Conservation (phyloP, 1,140 invertebrate species). For the Wiebesia pumilae region DNA sequence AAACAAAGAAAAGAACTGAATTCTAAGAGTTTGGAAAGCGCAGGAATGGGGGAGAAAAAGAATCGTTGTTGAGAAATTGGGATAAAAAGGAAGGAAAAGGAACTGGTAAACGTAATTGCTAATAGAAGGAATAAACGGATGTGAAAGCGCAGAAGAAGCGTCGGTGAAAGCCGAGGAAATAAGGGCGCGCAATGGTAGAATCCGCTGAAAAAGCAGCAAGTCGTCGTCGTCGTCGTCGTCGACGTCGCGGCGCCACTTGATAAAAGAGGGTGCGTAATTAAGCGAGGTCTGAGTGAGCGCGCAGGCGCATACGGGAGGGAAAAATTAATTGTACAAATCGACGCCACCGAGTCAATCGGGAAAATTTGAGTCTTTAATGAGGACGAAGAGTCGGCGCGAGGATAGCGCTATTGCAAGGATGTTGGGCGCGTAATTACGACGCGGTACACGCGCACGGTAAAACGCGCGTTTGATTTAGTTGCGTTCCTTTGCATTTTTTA, state of each 20-base stretch:
- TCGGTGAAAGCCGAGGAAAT: background rate
- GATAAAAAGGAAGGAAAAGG: background rate
- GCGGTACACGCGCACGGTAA: background rate
- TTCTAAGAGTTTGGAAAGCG: background rate
- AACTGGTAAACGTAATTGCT: conserved; percentile 38
- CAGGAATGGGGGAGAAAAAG: background rate
- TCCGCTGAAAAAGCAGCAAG: background rate
- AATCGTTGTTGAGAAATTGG: background rate
- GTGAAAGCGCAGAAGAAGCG: conserved; percentile 17
- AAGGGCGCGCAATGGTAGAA: background rate
- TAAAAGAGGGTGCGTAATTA: conserved; percentile 31
- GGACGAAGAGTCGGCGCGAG: background rate
- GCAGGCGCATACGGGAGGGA: background rate
- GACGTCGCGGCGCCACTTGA: background rate
- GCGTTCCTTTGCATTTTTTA: background rate
- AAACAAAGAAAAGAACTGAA: too few species aligned
- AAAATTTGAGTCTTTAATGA: conserved; percentile 37
- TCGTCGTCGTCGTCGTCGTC: background rate
- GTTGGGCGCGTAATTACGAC: background rate
- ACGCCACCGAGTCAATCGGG: background rate
- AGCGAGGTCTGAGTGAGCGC: conserved; percentile 8
- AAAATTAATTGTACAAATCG: conserved; percentile 41
- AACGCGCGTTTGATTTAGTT: background rate
- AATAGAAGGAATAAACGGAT: conserved; percentile 44
- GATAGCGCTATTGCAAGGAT: background rate